A percentile compares a stretch with the other conserved stretches of the same genome.
Conservation (phyloP, 2,113 vertebrate genomes). For the Neomonachus schauinslandi region DNA sequence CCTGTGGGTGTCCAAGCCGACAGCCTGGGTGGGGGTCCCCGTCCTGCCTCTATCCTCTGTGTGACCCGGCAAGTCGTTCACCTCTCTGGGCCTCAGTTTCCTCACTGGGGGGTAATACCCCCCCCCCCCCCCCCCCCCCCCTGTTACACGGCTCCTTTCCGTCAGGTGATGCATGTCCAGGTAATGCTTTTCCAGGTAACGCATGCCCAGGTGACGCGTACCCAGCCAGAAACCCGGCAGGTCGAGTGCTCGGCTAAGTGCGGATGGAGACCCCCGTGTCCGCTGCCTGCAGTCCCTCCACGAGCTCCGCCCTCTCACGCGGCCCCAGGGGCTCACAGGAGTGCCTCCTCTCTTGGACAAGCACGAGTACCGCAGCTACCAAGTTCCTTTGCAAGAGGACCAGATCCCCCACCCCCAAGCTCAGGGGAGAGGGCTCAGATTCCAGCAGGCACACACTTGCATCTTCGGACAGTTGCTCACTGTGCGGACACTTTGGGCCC, state of each 20-base stretch:
- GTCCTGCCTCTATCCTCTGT: background rate
- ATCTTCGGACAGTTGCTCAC: accelerated
- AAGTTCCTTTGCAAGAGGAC: background rate
- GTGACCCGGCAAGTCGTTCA: background rate
- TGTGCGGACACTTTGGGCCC: background rate
- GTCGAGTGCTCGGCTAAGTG: no score
- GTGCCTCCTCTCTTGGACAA: accelerated
- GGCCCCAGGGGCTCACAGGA: background rate
- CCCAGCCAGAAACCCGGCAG: accelerated
- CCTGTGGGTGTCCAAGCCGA: accelerated
- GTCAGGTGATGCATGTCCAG: no score
- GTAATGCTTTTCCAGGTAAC: background rate
- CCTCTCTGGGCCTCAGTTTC: background rate
- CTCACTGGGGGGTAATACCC: background rate
- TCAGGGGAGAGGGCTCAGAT: background rate
- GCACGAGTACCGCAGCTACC: background rate
- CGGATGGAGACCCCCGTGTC: background rate
- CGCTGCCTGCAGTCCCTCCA: accelerated
- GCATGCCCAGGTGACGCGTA: accelerated
- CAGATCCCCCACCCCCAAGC: accelerated
- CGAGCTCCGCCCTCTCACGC: accelerated
- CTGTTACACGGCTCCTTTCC: background rate
- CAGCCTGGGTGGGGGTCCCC: accelerated
- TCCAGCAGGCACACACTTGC: background rate
- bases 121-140: accelerated